Evolutionary conservation across 64 coral and sea anemone genomes (phyloP).

Genomic region (Dendrophyllia cribrosa): DNA sequence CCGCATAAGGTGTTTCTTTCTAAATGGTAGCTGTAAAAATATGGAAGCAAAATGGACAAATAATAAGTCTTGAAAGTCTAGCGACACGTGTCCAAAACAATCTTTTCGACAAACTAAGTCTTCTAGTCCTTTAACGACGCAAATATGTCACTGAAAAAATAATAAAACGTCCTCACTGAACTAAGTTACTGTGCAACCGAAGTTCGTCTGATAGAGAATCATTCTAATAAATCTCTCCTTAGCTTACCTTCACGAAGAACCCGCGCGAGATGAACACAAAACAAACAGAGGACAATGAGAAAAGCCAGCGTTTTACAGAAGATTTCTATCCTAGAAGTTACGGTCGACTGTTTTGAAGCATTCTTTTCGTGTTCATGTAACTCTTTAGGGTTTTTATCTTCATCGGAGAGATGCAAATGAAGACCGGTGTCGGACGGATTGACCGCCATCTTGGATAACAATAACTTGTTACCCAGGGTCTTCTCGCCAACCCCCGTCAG

Average conservation of each 20-base stretch:
- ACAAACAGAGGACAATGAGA: slow-evolving; percentile 56
- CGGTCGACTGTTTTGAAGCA: background rate
- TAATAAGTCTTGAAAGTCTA: background rate
- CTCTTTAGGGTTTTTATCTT: slow-evolving; percentile 27
- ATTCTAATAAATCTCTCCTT: background rate
- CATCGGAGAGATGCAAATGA: slow-evolving; percentile 7
- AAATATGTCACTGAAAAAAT: too few relatives aligned
- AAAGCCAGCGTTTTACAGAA: slow-evolving; percentile 80
- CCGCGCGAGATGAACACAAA: slow-evolving; percentile 73
- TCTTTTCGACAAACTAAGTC: background rate
- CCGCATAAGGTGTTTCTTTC: background rate
- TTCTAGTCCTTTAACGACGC: too few relatives aligned
- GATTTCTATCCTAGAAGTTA: slow-evolving; percentile 62
- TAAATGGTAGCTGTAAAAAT: background rate
- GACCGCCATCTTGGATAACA: slow-evolving; percentile 32
- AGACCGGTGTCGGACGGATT: background rate
- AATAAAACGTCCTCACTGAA: too few relatives aligned
- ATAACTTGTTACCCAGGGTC: too few relatives aligned
- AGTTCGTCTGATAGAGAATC: background rate
- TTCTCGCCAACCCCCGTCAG: too few relatives aligned
- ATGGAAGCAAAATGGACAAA: too few relatives aligned
- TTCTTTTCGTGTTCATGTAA: slow-evolving; percentile 3
- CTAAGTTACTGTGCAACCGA: background rate
- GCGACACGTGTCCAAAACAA: background rate
- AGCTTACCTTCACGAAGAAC: slow-evolving; percentile 62